A percentile compares a stretch with the other conserved stretches of the same genome.
These are phyloP conservation scores for Nothoprocta pentlandii DNA, from an alignment of 2,113 vertebrate species.

Conservation along the genomic window DNA sequence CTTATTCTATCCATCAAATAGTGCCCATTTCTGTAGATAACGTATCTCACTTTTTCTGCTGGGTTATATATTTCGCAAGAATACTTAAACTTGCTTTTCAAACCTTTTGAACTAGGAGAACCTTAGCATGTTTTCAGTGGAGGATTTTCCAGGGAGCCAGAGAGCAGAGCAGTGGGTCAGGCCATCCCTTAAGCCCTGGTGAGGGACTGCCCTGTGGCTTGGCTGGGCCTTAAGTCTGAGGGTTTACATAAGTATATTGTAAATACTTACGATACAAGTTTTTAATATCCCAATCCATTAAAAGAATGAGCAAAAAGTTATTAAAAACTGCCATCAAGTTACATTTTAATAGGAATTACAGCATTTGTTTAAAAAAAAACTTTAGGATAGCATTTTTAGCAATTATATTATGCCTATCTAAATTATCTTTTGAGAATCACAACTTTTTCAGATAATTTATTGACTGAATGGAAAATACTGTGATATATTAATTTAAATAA, in stretches of 20 bases:
- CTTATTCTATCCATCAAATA: not conserved
- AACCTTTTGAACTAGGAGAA: not conserved
- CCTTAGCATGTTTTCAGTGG: rapidly evolving
- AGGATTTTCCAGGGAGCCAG: not conserved
- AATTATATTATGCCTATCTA: not conserved
- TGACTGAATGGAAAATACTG: not conserved
- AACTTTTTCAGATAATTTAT: not conserved
- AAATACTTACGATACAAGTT: not conserved
- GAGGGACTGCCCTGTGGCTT: rapidly evolving
- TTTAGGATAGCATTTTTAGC: not conserved
- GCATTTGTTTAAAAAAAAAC: not conserved
- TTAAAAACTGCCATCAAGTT: not conserved
- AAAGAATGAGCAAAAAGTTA: not conserved
- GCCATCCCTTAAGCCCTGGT: not conserved
- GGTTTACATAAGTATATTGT: not conserved
- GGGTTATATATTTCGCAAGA: rapidly evolving
- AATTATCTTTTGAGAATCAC: not conserved
- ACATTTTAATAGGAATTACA: not conserved
- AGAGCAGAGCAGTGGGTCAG: rapidly evolving
- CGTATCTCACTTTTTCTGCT: not conserved
- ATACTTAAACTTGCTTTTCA: not conserved
- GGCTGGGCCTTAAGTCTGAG: not conserved
- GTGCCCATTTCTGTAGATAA: not conserved
- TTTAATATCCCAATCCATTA: not conserved
- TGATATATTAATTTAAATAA: not conserved